phyloP scores from a whole-genome alignment of 2,797 vertebrate species.

The Austrolebias charrua region DNA sequence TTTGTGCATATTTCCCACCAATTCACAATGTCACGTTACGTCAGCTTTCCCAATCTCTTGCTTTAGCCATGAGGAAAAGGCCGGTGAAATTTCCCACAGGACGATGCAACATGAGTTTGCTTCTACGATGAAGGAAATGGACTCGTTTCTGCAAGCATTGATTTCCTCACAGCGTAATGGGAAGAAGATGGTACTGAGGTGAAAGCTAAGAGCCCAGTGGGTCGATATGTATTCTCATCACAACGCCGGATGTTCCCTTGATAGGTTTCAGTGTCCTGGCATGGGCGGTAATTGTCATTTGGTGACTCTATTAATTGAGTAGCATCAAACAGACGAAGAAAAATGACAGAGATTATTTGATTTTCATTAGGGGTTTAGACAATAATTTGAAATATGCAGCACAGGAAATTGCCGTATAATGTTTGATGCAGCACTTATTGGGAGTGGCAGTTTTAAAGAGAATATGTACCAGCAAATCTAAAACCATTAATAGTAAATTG shows the following conservation, averaged over 20 bases:
- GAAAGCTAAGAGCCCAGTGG: slow-evolving; percentile 56
- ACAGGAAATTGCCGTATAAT: slow-evolving; percentile 8
- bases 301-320: slow-evolving; percentile 55
- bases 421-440: slow-evolving; percentile 5
- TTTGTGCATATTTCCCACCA: slow-evolving; percentile 16
- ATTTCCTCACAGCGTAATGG: slow-evolving; percentile 70
- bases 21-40: slow-evolving; percentile 8
- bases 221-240: slow-evolving; percentile 67
- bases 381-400: slow-evolving; percentile 13
- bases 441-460: neutral
- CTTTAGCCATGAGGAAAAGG: slow-evolving; percentile 45
- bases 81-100: slow-evolving; percentile 63
- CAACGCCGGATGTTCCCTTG: slow-evolving; percentile 51
- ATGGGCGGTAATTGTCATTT: slow-evolving; percentile 23
- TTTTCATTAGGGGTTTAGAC: slow-evolving; percentile 37
- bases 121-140: slow-evolving; percentile 70
- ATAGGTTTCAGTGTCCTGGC: slow-evolving; percentile 31
- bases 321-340: slow-evolving; percentile 23
- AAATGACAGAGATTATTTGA: slow-evolving; percentile 28
- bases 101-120: slow-evolving; percentile 55
- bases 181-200: slow-evolving; percentile 55
- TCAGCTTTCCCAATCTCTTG: slow-evolving; percentile 20
- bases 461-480: neutral
- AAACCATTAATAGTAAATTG: neutral
- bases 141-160: slow-evolving; percentile 66